Evolutionary conservation across 2,888 invertebrate species (phyloP).

Genomic region (Dermolepida albohirtum): DNA sequence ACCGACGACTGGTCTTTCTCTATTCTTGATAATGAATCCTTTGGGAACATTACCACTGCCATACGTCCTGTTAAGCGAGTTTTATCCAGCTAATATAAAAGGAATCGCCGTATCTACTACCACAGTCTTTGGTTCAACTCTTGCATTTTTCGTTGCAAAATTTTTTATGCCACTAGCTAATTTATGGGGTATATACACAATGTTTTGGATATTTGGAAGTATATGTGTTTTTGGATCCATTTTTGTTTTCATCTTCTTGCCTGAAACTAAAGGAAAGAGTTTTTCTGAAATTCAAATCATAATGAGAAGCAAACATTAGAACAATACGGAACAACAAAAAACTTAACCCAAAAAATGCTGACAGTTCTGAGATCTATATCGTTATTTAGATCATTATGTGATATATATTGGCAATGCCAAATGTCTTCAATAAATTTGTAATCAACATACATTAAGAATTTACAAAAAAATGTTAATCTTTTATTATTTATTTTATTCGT

Average conservation of each 20-base stretch:
- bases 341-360: too few relatives aligned
- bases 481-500: too few relatives aligned
- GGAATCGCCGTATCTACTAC: conserved; percentile 71
- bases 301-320: conserved; percentile 65
- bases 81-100: conserved; percentile 74
- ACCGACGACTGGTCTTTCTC: conserved; percentile 69
- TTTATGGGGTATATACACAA: conserved; percentile 69
- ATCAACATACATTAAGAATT: too few relatives aligned
- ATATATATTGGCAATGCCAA: too few relatives aligned
- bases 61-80: conserved; percentile 73
- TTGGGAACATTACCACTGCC: conserved; percentile 72
- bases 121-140: conserved; percentile 69
- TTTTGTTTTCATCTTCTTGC: conserved; percentile 70
- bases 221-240: conserved; percentile 69
- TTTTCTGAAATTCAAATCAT: conserved; percentile 72
- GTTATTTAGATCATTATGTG: too few relatives aligned
- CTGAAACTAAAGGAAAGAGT: conserved; percentile 74
- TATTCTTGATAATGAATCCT: conserved; percentile 72
- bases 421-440: too few relatives aligned
- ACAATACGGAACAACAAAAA: too few relatives aligned
- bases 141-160: conserved; percentile 71
- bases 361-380: too few relatives aligned
- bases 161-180: conserved; percentile 71
- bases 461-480: too few relatives aligned
- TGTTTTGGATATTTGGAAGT: conserved; percentile 70